Percentiles rank a stretch among this genome's conserved stretches.
These are phyloP conservation scores for Melieria omissa DNA, from an alignment of 2,888 invertebrate genomes.

Conservation along the genomic window DNA sequence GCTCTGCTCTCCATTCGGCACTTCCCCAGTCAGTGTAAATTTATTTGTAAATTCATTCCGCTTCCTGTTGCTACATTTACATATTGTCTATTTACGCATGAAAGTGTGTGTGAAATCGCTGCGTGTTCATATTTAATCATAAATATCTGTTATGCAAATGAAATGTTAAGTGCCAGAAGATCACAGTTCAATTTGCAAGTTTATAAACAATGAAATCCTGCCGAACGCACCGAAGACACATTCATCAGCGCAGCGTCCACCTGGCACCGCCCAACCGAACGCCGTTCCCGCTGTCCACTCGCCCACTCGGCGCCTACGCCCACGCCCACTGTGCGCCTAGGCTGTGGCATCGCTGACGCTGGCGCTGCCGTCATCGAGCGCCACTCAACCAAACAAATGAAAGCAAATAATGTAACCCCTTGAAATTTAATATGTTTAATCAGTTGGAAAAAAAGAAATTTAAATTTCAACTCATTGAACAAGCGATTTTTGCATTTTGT, in stretches of 20 bases:
- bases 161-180: constrained; percentile 2
- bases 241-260: not conserved
- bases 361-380: not conserved
- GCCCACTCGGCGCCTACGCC: too few species aligned
- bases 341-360: not conserved
- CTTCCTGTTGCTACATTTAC: not conserved
- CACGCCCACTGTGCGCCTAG: not conserved
- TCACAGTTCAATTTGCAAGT: not conserved
- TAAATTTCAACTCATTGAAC: constrained; percentile 28
- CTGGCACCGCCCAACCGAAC: too few species aligned
- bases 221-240: not conserved
- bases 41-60: not conserved
- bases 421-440: constrained; percentile 29
- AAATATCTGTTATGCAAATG: not conserved
- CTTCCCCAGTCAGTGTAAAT: too few species aligned
- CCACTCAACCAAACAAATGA: not conserved
- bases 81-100: not conserved
- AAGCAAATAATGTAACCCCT: not conserved
- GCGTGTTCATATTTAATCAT: not conserved
- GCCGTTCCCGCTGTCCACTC: too few species aligned
- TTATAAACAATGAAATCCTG: too few species aligned
- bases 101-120: not conserved
- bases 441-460: constrained; percentile 30
- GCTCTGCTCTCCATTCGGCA: too few species aligned
- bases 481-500: not conserved